phyloP scores from a whole-genome alignment of 2,888 invertebrate species.

The Macrophya annulata region DNA sequence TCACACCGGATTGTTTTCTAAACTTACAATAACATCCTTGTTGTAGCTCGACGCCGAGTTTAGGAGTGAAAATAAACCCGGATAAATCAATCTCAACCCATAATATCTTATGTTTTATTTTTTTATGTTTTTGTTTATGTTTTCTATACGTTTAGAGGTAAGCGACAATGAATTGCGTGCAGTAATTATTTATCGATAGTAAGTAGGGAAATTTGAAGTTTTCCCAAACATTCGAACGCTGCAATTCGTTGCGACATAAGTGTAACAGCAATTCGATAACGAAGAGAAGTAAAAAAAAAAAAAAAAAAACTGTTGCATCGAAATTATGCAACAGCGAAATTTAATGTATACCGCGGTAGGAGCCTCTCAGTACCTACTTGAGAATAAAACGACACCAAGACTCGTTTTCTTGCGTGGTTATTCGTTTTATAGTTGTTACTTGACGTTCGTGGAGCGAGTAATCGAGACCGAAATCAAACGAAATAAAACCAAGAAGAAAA shows the following conservation, averaged over 20 bases:
- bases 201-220: not conserved
- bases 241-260: too few relatives aligned
- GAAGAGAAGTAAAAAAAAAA: not conserved
- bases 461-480: slow-evolving; percentile 37
- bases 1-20: slow-evolving; percentile 10
- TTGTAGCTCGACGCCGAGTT: not conserved
- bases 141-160: not conserved
- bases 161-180: not conserved
- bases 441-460: not conserved
- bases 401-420: not conserved
- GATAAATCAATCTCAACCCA: not conserved
- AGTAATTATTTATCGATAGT: not conserved
- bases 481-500: slow-evolving; percentile 20
- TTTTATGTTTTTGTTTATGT: not conserved
- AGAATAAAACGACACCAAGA: not conserved
- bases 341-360: not conserved
- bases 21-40: slow-evolving; percentile 40
- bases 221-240: not conserved
- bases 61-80: slow-evolving; percentile 11
- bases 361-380: not conserved
- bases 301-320: too few relatives aligned
- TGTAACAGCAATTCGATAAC: too few relatives aligned
- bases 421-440: not conserved
- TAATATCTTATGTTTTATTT: too few relatives aligned
- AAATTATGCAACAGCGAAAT: not conserved